phyloP scores from a whole-genome alignment of 2,797 vertebrate species.

The Sebastes kiyomatsui region DNA sequence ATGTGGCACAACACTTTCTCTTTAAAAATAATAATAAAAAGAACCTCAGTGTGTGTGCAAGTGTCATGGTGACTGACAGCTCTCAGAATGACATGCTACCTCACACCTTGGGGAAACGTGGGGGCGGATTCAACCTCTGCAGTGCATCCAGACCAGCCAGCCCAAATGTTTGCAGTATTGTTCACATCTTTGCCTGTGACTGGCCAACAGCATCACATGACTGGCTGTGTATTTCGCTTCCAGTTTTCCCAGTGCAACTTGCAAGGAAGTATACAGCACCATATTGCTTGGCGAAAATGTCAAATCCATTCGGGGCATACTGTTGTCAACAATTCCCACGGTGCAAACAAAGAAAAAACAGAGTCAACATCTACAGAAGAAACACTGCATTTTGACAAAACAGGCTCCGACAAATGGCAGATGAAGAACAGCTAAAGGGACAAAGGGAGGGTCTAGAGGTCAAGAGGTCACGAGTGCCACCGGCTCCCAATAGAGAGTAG shows the following conservation, averaged over 20 bases:
- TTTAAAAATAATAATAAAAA: not conserved
- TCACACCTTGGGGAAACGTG: slow-evolving; percentile 10
- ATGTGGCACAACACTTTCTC: not conserved
- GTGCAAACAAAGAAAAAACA: not conserved
- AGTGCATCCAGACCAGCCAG: not conserved
- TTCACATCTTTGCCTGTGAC: not conserved
- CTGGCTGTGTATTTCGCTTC: not conserved
- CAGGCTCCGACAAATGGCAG: slow-evolving; percentile 26
- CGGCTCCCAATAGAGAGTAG: slow-evolving; percentile 17
- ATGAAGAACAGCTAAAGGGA: slow-evolving; percentile 19
- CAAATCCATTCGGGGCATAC: not conserved
- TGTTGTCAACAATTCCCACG: not conserved
- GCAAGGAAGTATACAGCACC: not conserved
- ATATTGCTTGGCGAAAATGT: not conserved
- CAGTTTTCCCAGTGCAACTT: not conserved
- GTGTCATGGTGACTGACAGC: slow-evolving; percentile 44
- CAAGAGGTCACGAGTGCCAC: slow-evolving; percentile 50
- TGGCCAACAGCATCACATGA: not conserved
- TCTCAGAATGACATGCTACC: slow-evolving; percentile 25
- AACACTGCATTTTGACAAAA: not conserved
- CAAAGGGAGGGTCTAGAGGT: slow-evolving; percentile 30
- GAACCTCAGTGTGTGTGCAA: not conserved
- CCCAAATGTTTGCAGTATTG: not conserved
- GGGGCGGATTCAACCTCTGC: not conserved
- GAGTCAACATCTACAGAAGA: not conserved